Percentiles rank a stretch among this genome's conserved stretches.
phyloP scores from a whole-genome alignment of 2,888 invertebrate genomes.

The Leptodirus hochenwartii region DNA sequence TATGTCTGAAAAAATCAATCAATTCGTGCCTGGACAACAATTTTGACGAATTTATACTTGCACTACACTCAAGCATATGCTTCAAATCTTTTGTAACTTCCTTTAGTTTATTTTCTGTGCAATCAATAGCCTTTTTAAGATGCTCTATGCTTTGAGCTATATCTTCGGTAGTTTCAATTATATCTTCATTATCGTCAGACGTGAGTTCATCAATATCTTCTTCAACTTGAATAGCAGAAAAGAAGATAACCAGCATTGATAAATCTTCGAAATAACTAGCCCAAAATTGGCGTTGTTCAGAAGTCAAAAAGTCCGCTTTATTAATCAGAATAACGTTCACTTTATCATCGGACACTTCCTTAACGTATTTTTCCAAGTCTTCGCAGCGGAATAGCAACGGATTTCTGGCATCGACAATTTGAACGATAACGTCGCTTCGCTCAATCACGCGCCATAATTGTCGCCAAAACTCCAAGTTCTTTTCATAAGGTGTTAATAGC shows the following conservation, averaged over 20 bases:
- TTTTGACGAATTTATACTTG: slow-evolving; percentile 35
- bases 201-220: slow-evolving; percentile 12
- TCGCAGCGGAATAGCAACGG: slow-evolving; percentile 73
- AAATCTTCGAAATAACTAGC: slow-evolving; percentile 61
- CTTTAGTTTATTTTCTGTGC: slow-evolving; percentile 34
- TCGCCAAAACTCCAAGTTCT: slow-evolving; percentile 95
- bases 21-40: slow-evolving; percentile 50
- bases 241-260: slow-evolving; percentile 65
- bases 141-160: too few relatives aligned
- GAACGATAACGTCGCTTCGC: slow-evolving; percentile 77
- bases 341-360: slow-evolving; percentile 53
- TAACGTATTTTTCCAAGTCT: slow-evolving; percentile 77
- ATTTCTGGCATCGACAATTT: slow-evolving; percentile 93
- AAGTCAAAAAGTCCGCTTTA: slow-evolving; percentile 83
- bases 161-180: slow-evolving; percentile 33
- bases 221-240: slow-evolving; percentile 49
- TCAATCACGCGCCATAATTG: slow-evolving; percentile 99
- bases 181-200: slow-evolving; percentile 23
- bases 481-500: slow-evolving; percentile 89
- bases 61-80: too few relatives aligned
- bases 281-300: slow-evolving; percentile 67
- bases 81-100: slow-evolving; percentile 34
- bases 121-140: too few relatives aligned
- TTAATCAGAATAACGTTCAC: slow-evolving; percentile 76
- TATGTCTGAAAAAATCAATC: slow-evolving; percentile 46